These are phyloP conservation scores for Actias luna DNA, from an alignment of 2,888 invertebrate species.

Conservation along the genomic window DNA sequence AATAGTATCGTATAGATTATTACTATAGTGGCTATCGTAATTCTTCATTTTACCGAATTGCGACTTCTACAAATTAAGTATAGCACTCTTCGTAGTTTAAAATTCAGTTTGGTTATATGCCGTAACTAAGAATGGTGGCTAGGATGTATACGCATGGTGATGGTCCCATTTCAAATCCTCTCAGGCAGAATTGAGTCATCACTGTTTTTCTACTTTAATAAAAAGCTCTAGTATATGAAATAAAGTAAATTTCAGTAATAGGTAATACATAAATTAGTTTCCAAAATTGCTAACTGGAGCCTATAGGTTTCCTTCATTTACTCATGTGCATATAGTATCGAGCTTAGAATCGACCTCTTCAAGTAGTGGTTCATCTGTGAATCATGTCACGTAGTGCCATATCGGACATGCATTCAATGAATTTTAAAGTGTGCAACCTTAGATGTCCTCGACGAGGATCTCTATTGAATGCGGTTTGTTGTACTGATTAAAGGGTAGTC, in stretches of 20 bases:
- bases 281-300: neutral
- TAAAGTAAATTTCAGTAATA: neutral
- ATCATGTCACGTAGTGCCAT: slow-evolving; percentile 52
- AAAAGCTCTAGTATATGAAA: too few relatives aligned
- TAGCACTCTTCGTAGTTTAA: too few relatives aligned
- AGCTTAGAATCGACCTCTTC: slow-evolving; percentile 20
- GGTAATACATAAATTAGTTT: neutral
- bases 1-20: too few relatives aligned
- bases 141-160: too few relatives aligned
- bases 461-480: slow-evolving; percentile 24
- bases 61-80: too few relatives aligned
- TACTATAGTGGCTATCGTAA: too few relatives aligned
- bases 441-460: slow-evolving; percentile 26
- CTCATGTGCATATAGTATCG: neutral
- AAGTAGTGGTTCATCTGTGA: slow-evolving; percentile 20
- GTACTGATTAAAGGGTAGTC: slow-evolving; percentile 18
- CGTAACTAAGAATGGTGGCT: too few relatives aligned
- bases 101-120: too few relatives aligned
- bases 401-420: slow-evolving; percentile 64
- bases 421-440: slow-evolving; percentile 51
- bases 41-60: too few relatives aligned
- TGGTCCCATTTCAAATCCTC: too few relatives aligned
- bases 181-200: too few relatives aligned
- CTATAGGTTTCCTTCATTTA: neutral
- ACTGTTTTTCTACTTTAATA: too few relatives aligned